Conservation (phyloP, 1,140 invertebrate genomes). For the Conus ventricosus region DNA sequence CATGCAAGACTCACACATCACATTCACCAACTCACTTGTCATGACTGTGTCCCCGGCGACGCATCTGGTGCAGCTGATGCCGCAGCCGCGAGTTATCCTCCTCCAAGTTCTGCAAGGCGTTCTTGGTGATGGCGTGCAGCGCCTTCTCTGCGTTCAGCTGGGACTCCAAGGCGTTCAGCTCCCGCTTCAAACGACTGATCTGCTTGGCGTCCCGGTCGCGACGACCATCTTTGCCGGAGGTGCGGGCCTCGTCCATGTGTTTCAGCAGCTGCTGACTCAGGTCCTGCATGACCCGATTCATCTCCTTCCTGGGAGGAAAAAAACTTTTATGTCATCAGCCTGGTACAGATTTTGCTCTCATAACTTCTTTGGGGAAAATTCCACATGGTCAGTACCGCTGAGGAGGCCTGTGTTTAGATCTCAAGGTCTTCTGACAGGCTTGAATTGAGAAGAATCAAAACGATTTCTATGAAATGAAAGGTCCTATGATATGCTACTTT, state of each 20-base stretch:
- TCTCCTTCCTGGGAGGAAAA: constrained; percentile 60
- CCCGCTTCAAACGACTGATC: constrained; percentile 49
- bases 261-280: constrained; percentile 58
- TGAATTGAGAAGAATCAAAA: too few species aligned
- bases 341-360: neutral
- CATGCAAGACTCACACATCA: too few species aligned
- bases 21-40: constrained; percentile 55
- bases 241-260: constrained; percentile 56
- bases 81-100: constrained; percentile 65
- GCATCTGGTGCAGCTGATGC: constrained; percentile 55
- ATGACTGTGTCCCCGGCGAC: constrained; percentile 45
- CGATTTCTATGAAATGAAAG: too few species aligned
- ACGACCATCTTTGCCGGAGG: constrained; percentile 40
- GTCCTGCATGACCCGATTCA: constrained; percentile 67
- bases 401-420: neutral
- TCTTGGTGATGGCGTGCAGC: constrained; percentile 65
- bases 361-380: neutral
- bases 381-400: neutral
- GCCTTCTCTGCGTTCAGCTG: constrained; percentile 67
- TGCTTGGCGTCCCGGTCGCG: constrained; percentile 46
- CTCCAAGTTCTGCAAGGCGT: constrained; percentile 62
- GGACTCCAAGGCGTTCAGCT: constrained; percentile 55
- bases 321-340: neutral
- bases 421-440: too few species aligned
- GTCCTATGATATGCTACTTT: too few species aligned